phyloP scores from a whole-genome alignment of 1,140 invertebrate genomes.

The Orchesella cincta region DNA sequence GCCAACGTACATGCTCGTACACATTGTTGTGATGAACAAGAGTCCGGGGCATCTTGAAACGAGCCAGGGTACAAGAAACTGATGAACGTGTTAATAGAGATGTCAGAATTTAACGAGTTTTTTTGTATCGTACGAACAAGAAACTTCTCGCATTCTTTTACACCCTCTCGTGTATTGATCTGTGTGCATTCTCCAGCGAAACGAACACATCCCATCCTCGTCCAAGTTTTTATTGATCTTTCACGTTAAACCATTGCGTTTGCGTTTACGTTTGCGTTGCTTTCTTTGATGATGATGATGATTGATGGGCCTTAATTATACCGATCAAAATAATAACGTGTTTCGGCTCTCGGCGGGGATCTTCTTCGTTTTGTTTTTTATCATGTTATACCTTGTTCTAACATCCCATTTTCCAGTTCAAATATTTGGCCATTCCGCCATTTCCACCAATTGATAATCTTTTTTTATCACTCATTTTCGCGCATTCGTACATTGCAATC shows the following conservation, averaged over 20 bases:
- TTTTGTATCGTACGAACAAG: not conserved
- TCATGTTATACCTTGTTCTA: not conserved
- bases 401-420: not conserved
- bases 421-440: not conserved
- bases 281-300: not conserved
- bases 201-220: not conserved
- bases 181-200: not conserved
- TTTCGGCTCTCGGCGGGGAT: not conserved
- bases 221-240: not conserved
- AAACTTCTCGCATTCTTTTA: not conserved
- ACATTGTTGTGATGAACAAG: too few relatives aligned
- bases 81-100: conserved; percentile 4
- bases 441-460: too few relatives aligned
- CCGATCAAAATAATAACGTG: conserved; percentile 18
- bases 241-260: not conserved
- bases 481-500: too few relatives aligned
- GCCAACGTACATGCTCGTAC: too few relatives aligned
- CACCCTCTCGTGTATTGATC: not conserved
- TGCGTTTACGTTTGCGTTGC: not conserved
- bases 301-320: conserved; percentile 15
- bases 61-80: too few relatives aligned
- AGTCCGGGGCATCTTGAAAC: not conserved
- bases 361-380: not conserved
- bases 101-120: conserved; percentile 21
- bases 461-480: too few relatives aligned